These are phyloP conservation scores for Crotophaga sulcirostris DNA, from an alignment of 2,113 vertebrate genomes.

Conservation along the genomic window DNA sequence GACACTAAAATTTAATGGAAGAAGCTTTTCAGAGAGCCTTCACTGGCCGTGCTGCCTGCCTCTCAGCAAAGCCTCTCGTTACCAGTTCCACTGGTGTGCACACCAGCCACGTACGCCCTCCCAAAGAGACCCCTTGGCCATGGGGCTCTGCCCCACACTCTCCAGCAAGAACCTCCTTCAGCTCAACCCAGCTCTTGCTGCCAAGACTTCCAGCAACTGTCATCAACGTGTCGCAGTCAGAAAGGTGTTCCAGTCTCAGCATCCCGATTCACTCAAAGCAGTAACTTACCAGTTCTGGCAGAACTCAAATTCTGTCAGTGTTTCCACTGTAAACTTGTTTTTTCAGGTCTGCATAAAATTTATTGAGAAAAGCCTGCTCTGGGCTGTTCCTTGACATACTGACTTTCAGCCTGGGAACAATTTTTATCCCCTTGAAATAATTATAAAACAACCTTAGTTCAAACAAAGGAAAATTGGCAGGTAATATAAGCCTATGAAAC, in stretches of 20 bases:
- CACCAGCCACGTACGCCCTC: accelerated
- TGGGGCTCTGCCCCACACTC: neutral
- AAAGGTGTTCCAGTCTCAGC: neutral
- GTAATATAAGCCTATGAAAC: neutral
- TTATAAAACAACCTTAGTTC: neutral
- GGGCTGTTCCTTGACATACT: neutral
- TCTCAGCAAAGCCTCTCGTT: neutral
- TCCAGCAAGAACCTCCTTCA: neutral
- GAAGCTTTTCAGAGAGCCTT: neutral
- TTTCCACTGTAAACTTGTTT: neutral
- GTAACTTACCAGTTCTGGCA: neutral
- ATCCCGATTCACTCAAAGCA: neutral
- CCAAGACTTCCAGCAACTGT: neutral
- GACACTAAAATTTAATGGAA: neutral
- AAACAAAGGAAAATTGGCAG: slow-evolving; percentile 34
- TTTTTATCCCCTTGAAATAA: slow-evolving; percentile 31
- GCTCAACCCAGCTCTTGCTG: neutral
- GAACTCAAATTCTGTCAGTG: neutral
- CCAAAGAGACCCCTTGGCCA: neutral
- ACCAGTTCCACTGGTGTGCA: neutral
- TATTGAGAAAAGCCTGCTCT: slow-evolving; percentile 1
- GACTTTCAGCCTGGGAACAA: neutral
- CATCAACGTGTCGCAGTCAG: neutral
- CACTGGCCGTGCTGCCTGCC: neutral
- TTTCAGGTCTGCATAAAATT: neutral